Evolutionary conservation across 2,113 vertebrate genomes (phyloP), one percentile per base, ranked within the genome.

Genomic region (Asarcornis scutulata): DNA sequence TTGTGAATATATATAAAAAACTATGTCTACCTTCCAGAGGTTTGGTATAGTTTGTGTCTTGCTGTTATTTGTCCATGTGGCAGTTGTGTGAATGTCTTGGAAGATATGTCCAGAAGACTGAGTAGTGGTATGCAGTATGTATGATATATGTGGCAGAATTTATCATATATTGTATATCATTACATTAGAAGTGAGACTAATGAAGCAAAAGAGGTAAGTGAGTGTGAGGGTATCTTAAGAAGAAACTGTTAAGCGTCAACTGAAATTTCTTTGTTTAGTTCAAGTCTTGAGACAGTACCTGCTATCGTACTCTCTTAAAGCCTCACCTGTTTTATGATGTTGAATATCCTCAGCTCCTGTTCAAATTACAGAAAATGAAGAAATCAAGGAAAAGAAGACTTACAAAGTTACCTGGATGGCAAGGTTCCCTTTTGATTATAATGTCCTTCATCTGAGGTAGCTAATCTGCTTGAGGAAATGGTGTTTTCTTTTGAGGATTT

Each of bases 401-500:
- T 58, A 10, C 7, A 84, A 77, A 84, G 31, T 27, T 81, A 72
- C 26, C 12, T 52, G 71, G 40, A 25, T 72, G 63, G 15, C 15
- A 67, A 52, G 53, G 48, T 91, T 67, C 64, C 62, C 50, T 23
- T 66, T 56, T 86, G 64, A 6, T 87, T 87, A 36, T 50, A 40
- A 62, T 25, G 18, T 89, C 26, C 66, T 89, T 79, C 67, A 67
- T 82, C 44, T 90, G 52, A 90, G 58, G 34, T 46, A 78, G 73
- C 34, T 88, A 29, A 82, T 92, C 69, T 88, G 53, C 40, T 62
- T 68, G 62, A 87, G 4, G 4, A 91, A 94, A 73, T 16, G 16
- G 38, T 90, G 52, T 79, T 86, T 63, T 95, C 80, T 93, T 95
- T 91, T 96, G 95, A 95, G 95, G 86, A 83, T 93, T 96, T 96